A percentile compares a stretch with the other conserved stretches of the same genome.
Evolutionary conservation across 2,113 vertebrate genomes (phyloP).

Genomic region (human): GRCh38 chr2:170232001-170232500

Average conservation of each 20-base stretch:
- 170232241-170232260: not conserved
- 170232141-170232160: not conserved
- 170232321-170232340: not conserved
- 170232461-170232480: not conserved
- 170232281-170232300: not conserved
- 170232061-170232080: not conserved
- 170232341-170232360: not conserved
- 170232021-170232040: not conserved
- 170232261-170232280: slow-evolving; percentile 28
- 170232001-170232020: not conserved
- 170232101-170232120: not conserved
- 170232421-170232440: not conserved
- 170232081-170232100: not conserved
- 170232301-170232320: not conserved
- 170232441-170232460: not conserved
- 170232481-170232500: not conserved
- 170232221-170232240: slow-evolving; percentile 33
- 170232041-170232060: not conserved
- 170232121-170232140: not conserved
- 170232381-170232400: not conserved
- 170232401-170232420: not conserved
- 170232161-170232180: not conserved
- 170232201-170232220: slow-evolving; percentile 28
- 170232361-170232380: not conserved
- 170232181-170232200: not conserved